phyloP scores from a whole-genome alignment of 2,113 vertebrate genomes.

The Camelus bactrianus region DNA sequence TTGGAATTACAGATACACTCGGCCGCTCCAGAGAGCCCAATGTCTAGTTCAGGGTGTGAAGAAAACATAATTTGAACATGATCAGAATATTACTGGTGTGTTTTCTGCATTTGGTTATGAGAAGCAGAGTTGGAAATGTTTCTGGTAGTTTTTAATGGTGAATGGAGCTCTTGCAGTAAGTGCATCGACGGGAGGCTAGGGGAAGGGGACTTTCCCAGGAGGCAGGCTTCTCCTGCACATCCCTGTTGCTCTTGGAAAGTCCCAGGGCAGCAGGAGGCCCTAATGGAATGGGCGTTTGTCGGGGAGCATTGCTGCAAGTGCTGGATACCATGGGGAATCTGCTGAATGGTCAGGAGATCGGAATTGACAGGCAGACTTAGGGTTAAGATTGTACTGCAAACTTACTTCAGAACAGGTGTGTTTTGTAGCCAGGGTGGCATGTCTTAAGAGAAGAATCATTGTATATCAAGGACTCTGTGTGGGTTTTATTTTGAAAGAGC shows the following conservation, averaged over 20 bases:
- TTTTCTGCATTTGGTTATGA: not conserved
- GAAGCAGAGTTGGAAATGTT: not conserved
- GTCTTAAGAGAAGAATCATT: not conserved
- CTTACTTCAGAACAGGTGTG: not conserved
- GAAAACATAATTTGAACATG: not conserved
- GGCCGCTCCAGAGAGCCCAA: not conserved
- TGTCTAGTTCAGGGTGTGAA: too few species aligned
- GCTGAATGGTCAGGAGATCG: rapidly evolving
- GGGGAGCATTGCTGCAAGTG: rapidly evolving
- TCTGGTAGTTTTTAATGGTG: not conserved
- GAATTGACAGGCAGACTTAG: rapidly evolving
- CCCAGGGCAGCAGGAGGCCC: not conserved
- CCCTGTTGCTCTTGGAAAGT: too few species aligned
- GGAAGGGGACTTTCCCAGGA: rapidly evolving
- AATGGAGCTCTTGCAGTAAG: rapidly evolving
- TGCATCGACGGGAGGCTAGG: rapidly evolving
- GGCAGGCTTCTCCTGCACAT: rapidly evolving
- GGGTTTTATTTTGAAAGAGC: not conserved
- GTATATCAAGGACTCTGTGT: not conserved
- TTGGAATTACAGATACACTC: not conserved
- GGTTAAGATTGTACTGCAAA: rapidly evolving
- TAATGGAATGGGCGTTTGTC: too few species aligned
- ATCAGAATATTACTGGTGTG: rapidly evolving
- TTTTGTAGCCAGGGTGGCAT: not conserved
- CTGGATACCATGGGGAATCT: rapidly evolving